Evolutionary conservation across 2,797 vertebrate genomes (phyloP), one percentile per base, ranked within the genome.

Genomic region (Tadarida brasiliensis): DNA sequence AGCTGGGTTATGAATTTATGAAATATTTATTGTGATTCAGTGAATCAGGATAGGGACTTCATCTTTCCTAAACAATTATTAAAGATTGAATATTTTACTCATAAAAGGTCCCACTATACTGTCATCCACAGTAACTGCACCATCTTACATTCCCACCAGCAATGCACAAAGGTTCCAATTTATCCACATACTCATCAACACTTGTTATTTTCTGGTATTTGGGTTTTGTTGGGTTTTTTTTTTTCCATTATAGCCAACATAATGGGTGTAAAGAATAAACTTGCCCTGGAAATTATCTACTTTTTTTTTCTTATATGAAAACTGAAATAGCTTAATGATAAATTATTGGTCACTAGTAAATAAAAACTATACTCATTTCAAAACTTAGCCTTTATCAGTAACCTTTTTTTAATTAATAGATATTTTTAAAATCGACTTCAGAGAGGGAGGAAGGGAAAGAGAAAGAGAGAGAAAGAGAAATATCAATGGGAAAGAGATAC

Each of bases 1-100:
- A 80, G 88, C 57, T 28, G 63, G 26, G 68, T 59, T 57, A 11
- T 80, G 51, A 63, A 71, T 67, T 90, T 90, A 33, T 91, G 85
- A 88, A 91, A 35, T 63, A 71, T 88, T 91, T 67, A 57, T 61
- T 61, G 83, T n/a, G 86, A 71, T 22, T 94, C 83, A 84, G 65
- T 92, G 24, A 91, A 65, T 47, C n/a, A 51, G 24, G n/a, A 87
- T 49, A 91, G 57, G 15, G 16, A 16, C 9, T 71, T 88, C 56
- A 51, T 71, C 30, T 86, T 56, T 85, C 56, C 73, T 73, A 73
- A 84, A 83, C 1, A 77, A 96, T 70, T 15, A 74, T 39, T 49
- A 88, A 91, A 51, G 57, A 76, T 22, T 51, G 11, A 84, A 28
- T 84, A 80, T 51, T 91, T 92, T 78, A n/a, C 49, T 51, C 57